Percentiles rank a stretch among this genome's conserved stretches.
Conservation (phyloP, 2,888 invertebrate species). For the Tryphoninae sp. region DNA sequence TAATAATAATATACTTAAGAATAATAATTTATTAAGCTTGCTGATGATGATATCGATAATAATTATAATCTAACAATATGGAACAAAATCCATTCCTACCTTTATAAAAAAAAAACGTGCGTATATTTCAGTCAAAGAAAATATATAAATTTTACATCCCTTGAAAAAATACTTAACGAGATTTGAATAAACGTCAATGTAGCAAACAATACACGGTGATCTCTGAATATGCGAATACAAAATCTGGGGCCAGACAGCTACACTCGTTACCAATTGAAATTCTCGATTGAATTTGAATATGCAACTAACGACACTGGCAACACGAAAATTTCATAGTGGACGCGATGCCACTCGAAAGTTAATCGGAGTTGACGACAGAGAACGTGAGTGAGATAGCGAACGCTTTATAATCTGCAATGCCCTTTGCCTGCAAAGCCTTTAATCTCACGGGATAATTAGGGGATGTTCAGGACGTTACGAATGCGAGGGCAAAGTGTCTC, state of each 20-base stretch:
- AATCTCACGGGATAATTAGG: conserved; percentile 64
- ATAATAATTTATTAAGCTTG: no score
- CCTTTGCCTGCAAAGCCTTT: conserved; percentile 64
- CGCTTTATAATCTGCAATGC: conserved; percentile 62
- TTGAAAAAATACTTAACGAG: no score
- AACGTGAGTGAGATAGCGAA: conserved; percentile 19
- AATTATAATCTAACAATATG: no score
- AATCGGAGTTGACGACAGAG: conserved; percentile 59
- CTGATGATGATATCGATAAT: no score
- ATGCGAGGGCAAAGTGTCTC: conserved; percentile 55
- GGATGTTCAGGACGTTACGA: conserved; percentile 58
- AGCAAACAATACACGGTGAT: background rate
- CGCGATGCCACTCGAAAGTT: conserved; percentile 42
- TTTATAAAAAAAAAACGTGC: no score
- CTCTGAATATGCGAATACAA: background rate
- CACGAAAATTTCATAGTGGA: conserved; percentile 38
- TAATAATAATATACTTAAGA: no score
- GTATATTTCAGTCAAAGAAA: no score
- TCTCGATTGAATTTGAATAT: conserved; percentile 47
- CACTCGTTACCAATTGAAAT: conserved; percentile 5
- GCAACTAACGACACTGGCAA: conserved; percentile 26
- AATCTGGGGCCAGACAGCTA: background rate
- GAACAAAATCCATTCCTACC: no score
- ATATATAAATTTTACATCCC: no score
- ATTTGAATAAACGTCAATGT: no score